These are phyloP conservation scores for Drosophila rufa DNA, from an alignment of 1,140 invertebrate species.

Conservation along the genomic window DNA sequence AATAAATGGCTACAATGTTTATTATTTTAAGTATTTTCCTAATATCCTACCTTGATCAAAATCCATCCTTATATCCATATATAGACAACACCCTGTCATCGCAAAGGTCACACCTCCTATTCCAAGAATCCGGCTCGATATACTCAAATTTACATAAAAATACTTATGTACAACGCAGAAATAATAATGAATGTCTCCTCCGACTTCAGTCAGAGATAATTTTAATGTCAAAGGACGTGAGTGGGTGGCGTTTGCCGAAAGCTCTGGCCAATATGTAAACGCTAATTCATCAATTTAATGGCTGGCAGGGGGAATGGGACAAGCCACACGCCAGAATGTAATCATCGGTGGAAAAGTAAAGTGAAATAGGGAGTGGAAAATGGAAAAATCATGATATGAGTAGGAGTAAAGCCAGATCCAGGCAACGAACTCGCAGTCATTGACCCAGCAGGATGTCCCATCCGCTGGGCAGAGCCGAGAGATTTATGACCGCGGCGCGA, in stretches of 20 bases:
- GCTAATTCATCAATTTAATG: conserved; percentile 75
- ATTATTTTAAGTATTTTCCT: no score
- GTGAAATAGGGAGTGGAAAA: conserved; percentile 38
- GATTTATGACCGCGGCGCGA: conserved; percentile 60
- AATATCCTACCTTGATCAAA: no score
- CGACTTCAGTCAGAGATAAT: conserved; percentile 28
- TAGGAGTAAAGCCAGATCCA: conserved; percentile 4
- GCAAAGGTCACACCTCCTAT: conserved; percentile 8
- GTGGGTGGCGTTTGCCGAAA: conserved; percentile 4
- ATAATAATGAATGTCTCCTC: conserved; percentile 11
- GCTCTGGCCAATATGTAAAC: conserved; percentile 50
- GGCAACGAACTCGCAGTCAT: conserved; percentile 68
- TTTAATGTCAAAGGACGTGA: conserved; percentile 43
- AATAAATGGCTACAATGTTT: no score
- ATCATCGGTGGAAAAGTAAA: conserved; percentile 50
- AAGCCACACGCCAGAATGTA: conserved; percentile 55
- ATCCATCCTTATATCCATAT: background rate
- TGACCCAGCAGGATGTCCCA: conserved; percentile 43
- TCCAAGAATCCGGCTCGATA: background rate
- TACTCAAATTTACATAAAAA: conserved; percentile 25
- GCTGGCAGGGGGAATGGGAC: conserved; percentile 10
- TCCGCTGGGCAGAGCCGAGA: conserved; percentile 16
- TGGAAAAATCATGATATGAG: conserved; percentile 9
- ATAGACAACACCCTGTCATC: conserved; percentile 5
- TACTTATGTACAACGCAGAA: background rate